These are phyloP conservation scores for Tapera naevia DNA, from an alignment of 2,797 vertebrate species.

Conservation along the genomic window DNA sequence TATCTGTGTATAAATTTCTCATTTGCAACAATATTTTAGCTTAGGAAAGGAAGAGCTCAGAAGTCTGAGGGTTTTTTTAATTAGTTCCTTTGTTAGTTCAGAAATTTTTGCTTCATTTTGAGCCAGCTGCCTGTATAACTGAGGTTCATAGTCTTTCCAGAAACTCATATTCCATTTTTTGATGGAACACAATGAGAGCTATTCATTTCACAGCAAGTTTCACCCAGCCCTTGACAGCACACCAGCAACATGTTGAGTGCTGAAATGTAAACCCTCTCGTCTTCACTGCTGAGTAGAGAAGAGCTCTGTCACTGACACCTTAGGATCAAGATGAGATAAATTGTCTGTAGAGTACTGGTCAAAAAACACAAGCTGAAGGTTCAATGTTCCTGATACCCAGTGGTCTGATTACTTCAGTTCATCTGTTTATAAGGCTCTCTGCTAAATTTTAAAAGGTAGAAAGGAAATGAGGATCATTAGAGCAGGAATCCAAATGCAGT, in stretches of 20 bases:
- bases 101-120: background rate
- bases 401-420: background rate
- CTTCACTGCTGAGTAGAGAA: background rate
- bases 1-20: slow-evolving; percentile 40
- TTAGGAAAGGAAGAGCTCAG: background rate
- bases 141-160: background rate
- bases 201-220: background rate
- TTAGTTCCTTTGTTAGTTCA: background rate
- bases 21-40: slow-evolving; percentile 37
- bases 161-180: background rate
- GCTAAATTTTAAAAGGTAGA: background rate
- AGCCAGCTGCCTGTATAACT: background rate
- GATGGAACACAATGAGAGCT: background rate
- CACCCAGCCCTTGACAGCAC: background rate
- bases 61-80: background rate
- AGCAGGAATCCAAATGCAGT: background rate
- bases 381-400: background rate
- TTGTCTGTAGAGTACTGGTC: background rate
- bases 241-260: background rate
- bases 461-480: background rate
- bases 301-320: background rate
- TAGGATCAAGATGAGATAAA: background rate
- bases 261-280: background rate
- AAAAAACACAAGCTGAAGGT: background rate
- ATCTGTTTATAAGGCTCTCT: background rate